Evolutionary conservation across 2,888 invertebrate species (phyloP), one percentile per base, ranked within the genome.

Genomic region (Cerceris ruficornis): DNA sequence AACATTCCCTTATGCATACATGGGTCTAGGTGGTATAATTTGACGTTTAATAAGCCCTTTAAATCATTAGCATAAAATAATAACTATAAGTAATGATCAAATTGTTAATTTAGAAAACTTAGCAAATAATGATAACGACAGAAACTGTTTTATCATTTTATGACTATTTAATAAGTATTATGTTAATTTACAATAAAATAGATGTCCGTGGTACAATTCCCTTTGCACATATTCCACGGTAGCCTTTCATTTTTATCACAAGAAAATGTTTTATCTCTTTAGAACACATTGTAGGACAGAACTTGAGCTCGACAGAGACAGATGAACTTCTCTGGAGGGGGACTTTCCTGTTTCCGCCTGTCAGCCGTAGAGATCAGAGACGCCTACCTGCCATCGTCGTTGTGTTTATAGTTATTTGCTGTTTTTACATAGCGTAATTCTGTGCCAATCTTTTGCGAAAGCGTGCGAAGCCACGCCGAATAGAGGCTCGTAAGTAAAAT

Each of bases 321-420:
- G 80, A 69, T 59, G 54, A 58, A 8, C 62, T 52, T 41, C 41
- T 42, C 50, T 75, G 79, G 85, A 72, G 77, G 88, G 89, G 88
- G 87, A 87, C 84, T 87, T 88, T 90, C 88, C 87, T 89, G 87
- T 87, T 90, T 90, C 90, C 90, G 90, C 89, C 90, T 90, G 90
- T 90, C 90, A 90, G 86, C 84, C 75, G 73, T 75, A 62, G 71
- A 73, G 73, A 75, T 74, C 73, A 83, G 81, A 74, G 83, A 85
- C 82, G 83, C 83, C 83, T 82, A 77, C 67, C 72, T 78, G 76
- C 73, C 69, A 68, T 80, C 72, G 72, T 57, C 66, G 42, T 59
- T 67, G 72, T 80, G 67, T 79, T 80, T 81, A 76, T 66, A 74
- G 28, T 76, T 67, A 61, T 76, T 81, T 67, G 57, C 72, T 39